phyloP scores from a whole-genome alignment of 1,140 invertebrate genomes.

The Euschistus heros region DNA sequence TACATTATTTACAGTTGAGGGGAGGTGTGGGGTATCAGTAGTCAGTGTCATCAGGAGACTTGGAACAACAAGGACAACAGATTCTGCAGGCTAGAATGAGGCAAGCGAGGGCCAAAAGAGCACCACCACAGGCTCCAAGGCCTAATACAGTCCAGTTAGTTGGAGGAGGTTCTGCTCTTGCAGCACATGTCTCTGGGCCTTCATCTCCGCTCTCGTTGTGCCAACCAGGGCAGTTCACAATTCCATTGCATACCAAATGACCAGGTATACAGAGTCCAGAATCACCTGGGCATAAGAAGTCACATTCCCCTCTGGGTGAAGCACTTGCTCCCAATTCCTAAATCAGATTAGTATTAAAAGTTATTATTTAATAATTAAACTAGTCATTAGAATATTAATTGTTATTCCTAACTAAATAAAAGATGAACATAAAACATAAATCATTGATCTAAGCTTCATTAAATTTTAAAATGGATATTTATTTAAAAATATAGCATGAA shows the following conservation, averaged over 20 bases:
- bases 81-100: conserved; percentile 39
- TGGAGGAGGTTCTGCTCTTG: conserved; percentile 34
- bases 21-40: conserved; percentile 27
- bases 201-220: conserved; percentile 29
- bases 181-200: conserved; percentile 46
- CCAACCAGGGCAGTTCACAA: conserved; percentile 62
- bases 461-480: too few relatives aligned
- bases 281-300: conserved; percentile 71
- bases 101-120: conserved; percentile 37
- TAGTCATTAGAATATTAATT: too few relatives aligned
- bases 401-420: too few relatives aligned
- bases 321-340: conserved; percentile 8
- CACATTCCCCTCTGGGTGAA: conserved; percentile 24
- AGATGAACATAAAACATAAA: too few relatives aligned
- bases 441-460: too few relatives aligned
- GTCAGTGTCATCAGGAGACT: conserved; percentile 28
- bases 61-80: conserved; percentile 33
- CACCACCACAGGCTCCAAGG: conserved; percentile 37
- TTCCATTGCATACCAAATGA: conserved; percentile 71
- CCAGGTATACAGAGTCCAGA: conserved; percentile 67
- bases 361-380: too few relatives aligned
- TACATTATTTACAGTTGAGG: conserved; percentile 15
- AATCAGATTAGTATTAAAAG: too few relatives aligned
- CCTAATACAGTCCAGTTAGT: conserved; percentile 44
- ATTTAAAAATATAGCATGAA: too few relatives aligned